Evolutionary conservation across 2,888 invertebrate genomes (phyloP).

Genomic region (Drepana falcataria): DNA sequence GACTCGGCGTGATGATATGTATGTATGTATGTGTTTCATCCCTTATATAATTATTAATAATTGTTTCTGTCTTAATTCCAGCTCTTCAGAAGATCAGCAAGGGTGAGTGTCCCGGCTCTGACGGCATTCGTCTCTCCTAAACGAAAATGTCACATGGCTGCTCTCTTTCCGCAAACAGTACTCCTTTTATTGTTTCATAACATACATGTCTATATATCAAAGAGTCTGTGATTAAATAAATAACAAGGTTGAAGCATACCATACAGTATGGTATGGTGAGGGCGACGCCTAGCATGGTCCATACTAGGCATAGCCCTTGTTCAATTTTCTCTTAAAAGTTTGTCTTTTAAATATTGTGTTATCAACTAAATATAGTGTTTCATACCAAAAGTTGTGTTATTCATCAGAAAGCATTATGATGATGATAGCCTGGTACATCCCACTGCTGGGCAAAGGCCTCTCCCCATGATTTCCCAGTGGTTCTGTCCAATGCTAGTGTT

Average conservation of each 20-base stretch:
- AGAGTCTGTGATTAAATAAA: constrained; percentile 44
- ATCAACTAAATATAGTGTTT: neutral
- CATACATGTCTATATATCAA: constrained; percentile 28
- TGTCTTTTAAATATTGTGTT: neutral
- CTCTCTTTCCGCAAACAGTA: neutral
- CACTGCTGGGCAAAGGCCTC: too few relatives aligned
- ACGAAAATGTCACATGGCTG: constrained; percentile 1
- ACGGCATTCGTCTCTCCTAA: constrained; percentile 80
- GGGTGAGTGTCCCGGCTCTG: constrained; percentile 81
- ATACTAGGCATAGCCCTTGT: too few relatives aligned
- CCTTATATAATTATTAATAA: too few relatives aligned
- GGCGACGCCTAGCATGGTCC: too few relatives aligned
- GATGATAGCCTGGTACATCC: too few relatives aligned
- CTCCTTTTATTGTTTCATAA: constrained; percentile 3
- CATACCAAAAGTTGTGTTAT: neutral
- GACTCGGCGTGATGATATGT: too few relatives aligned
- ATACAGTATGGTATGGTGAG: too few relatives aligned
- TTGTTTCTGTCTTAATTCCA: constrained; percentile 42
- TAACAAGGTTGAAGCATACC: constrained; percentile 7
- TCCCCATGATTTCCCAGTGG: too few relatives aligned
- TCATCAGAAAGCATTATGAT: neutral
- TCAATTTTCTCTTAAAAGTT: too few relatives aligned
- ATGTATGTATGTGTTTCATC: too few relatives aligned
- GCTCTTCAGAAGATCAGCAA: constrained; percentile 79
- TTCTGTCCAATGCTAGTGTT: too few relatives aligned